Base-by-base conservation (phyloP, 2,113 vertebrate genomes). In the Misgurnus mizolepis region DNA sequence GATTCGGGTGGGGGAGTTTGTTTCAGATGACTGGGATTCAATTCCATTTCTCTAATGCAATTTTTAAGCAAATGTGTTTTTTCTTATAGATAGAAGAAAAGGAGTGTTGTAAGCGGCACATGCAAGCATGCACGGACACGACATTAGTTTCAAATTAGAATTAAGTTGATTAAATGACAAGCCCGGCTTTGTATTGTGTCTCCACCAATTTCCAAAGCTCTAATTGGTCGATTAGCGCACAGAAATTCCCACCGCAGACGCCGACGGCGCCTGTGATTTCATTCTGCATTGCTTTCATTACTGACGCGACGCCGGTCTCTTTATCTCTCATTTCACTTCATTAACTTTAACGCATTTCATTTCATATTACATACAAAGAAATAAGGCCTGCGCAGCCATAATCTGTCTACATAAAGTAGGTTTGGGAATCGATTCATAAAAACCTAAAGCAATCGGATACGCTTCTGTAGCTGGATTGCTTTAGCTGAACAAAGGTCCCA, bases 311-410 rank as follows among this genome's bases (percentile, higher is more conserved):
- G 22, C 53, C 71, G 43, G 43, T 49, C 18, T 75, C 58, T 75
- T 43, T 60, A 64, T 14, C 58, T 75, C 58, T 83, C 86, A 58
- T 61, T 82, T 80, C 73, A 77, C 70, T 64, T 49, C 49, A 64
- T 75, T 64, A 62, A 75, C 72, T 62, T 75, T 62, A 8, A 64
- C 49, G 58, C n/a, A 62, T 75, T 64, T 49, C 45, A 75, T 75
- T 75, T 75, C 43, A 18, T 6, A 75, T 64, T 34, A 75, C 22
- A 39, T 11, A 22, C 56, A 61, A 74, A 74, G 41, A 47, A 40
- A 70, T 18, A 60, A 18, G 3, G 49, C 14, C 69, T 11, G 82
- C 65, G 82, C 65, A 47, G 39, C 71, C n/a, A 60, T 6, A 22
- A 73, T 61, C 17, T 60, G 39, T 60, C 53, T 60, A 9, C 56